Conservation (phyloP, 2,888 invertebrate genomes). For the Ochropacha duplaris region DNA sequence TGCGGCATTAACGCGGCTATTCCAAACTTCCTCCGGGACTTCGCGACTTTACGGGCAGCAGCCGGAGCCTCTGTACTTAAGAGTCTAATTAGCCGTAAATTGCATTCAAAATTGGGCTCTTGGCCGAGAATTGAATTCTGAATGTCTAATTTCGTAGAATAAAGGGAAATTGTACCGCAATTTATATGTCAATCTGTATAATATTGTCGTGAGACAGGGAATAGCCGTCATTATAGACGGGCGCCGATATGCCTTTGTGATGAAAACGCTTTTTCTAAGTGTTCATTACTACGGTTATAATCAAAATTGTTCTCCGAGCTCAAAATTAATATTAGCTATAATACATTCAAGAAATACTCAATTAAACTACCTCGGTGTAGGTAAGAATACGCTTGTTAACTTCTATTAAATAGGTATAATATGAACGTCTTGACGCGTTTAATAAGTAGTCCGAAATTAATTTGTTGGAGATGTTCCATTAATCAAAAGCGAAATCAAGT, state of each 20-base stretch:
- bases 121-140: slow-evolving; percentile 73
- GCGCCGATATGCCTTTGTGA: slow-evolving; percentile 29
- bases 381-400: slow-evolving; percentile 18
- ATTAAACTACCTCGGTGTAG: slow-evolving; percentile 1
- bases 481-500: slow-evolving; percentile 36
- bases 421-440: slow-evolving; percentile 16
- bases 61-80: slow-evolving; percentile 65
- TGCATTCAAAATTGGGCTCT: slow-evolving; percentile 72
- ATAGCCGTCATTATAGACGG: slow-evolving; percentile 23
- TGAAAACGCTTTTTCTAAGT: slow-evolving; percentile 6
- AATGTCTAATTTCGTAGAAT: slow-evolving; percentile 75
- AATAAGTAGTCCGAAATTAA: slow-evolving; percentile 32
- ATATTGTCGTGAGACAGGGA: slow-evolving; percentile 47
- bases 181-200: slow-evolving; percentile 67
- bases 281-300: slow-evolving; percentile 17
- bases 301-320: slow-evolving; percentile 3
- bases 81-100: slow-evolving; percentile 78
- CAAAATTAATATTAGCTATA: slow-evolving; percentile 1
- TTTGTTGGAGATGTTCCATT: slow-evolving; percentile 20
- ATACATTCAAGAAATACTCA: not conserved
- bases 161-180: slow-evolving; percentile 64
- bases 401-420: slow-evolving; percentile 25
- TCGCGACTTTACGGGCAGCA: slow-evolving; percentile 31
- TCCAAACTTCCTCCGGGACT: slow-evolving; percentile 55
- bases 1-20: slow-evolving; percentile 56